Base-by-base conservation (phyloP, 1,140 invertebrate genomes). In the Hestina assimilis region DNA sequence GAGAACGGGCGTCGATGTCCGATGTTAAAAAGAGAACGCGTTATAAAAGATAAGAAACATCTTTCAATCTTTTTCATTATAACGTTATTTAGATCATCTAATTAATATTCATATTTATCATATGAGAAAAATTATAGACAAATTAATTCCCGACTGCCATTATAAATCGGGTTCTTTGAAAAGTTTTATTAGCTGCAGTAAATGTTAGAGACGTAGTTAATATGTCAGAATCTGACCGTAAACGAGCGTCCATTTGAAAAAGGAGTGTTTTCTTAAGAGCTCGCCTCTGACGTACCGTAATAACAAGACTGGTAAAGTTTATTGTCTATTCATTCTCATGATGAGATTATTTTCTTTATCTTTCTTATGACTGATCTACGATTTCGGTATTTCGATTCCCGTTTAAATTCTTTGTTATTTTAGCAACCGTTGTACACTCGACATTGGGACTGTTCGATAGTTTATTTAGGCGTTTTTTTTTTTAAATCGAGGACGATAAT, bases 311-410 rank as follows among this genome's bases (percentile, higher is more conserved):
- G 67, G 72, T 68, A 74, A 77, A 77, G 33, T 77, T 80, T 84
- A 80, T 79, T 79, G 79, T 83, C 77, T 82, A 83, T 77, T 84
- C 79, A 81, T 68, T 59, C 46, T 65, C 59, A 51, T 79, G 77
- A 81, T 84, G 82, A 83, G 83, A 69, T 88, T 86, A 82, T 83
- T 83, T 76, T 82, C 69, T 83, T 82, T 79, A 76, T 75, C 71
- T 69, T 20, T 55, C 45, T 63, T 76, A 77, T 82, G 79, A 82
- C 74, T 85, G 78, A 78, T 83, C 82, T 75, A 68, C 43, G 67
- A 72, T 69, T 45, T 59, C 46, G 19, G 53, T 42, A 55, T 65
- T 65, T 55, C 28, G 47, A 61, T 67, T 64, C 55, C 52, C 47
- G 45, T 72, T 59, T 28, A 51, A 48, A 63, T 12, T 47, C 43